A percentile compares a stretch with the other conserved stretches of the same genome.
phyloP scores from a whole-genome alignment of 2,888 invertebrate genomes.

The Liodrosophila aerea region DNA sequence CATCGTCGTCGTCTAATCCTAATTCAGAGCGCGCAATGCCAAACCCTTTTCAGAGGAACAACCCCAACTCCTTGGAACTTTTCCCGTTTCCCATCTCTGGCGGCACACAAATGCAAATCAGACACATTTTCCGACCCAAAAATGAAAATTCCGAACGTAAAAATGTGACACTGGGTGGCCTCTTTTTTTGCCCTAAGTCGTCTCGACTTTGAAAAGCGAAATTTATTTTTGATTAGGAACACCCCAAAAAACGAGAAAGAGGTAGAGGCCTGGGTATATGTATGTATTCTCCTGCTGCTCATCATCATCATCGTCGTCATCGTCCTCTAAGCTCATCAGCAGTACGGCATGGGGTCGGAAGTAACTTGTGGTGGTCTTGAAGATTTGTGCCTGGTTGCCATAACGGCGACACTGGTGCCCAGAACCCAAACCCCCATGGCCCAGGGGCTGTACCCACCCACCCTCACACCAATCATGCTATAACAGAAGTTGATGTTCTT shows the following conservation, averaged over 20 bases:
- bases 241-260: slow-evolving; percentile 29
- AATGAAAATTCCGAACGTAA: slow-evolving; percentile 61
- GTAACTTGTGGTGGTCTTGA: slow-evolving; percentile 38
- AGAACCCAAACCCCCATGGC: slow-evolving; percentile 5
- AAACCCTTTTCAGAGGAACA: slow-evolving; percentile 67
- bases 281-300: slow-evolving; percentile 14
- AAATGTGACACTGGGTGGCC: slow-evolving; percentile 47
- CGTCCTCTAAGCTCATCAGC: slow-evolving; percentile 48
- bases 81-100: slow-evolving; percentile 9
- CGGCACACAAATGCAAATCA: slow-evolving; percentile 66
- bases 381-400: slow-evolving; percentile 66
- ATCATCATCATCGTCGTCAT: slow-evolving; percentile 49
- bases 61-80: slow-evolving; percentile 16
- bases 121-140: slow-evolving; percentile 69
- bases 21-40: slow-evolving; percentile 47
- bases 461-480: slow-evolving; percentile 12
- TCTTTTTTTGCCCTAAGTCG: slow-evolving; percentile 15
- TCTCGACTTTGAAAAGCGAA: slow-evolving; percentile 46
- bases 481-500: slow-evolving; percentile 34
- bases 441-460: slow-evolving; percentile 31
- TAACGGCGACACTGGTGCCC: slow-evolving; percentile 49
- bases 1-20: slow-evolving; percentile 45
- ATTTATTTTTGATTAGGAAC: slow-evolving; percentile 73
- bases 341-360: background rate
- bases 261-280: slow-evolving; percentile 31